Evolutionary conservation across 2,113 vertebrate genomes (phyloP).

Genomic region (Myotis davidii): DNA sequence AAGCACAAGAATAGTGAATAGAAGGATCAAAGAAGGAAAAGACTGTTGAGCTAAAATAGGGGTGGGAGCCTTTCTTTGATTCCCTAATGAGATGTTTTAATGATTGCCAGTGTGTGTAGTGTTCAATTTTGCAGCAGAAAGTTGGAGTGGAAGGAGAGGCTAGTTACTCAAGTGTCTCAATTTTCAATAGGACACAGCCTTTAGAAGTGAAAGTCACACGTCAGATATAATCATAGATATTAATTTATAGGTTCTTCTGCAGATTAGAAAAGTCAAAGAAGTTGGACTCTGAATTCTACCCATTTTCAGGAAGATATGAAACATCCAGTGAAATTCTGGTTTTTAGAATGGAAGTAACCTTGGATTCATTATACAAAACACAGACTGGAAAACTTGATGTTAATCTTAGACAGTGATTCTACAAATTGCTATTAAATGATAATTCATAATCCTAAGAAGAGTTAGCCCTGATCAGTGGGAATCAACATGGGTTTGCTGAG

Average conservation of each 20-base stretch:
- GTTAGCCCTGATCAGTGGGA: background rate
- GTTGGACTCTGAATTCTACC: conserved; percentile 11
- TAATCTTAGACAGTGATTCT: background rate
- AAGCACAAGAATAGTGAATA: conserved; percentile 48
- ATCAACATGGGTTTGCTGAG: background rate
- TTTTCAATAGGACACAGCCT: background rate
- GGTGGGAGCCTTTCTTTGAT: conserved; percentile 27
- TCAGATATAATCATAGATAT: background rate
- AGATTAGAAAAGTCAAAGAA: conserved; percentile 38
- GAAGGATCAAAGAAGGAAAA: conserved; percentile 56
- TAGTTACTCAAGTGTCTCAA: background rate
- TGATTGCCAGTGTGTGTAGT: conserved; percentile 10
- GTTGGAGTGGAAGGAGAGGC: background rate
- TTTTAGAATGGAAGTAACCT: conserved; percentile 25
- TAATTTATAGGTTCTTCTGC: conserved; percentile 25
- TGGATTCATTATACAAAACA: conserved; percentile 7
- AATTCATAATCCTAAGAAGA: background rate
- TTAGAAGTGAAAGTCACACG: conserved; percentile 15
- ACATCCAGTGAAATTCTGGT: background rate
- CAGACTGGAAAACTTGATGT: background rate
- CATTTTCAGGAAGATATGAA: background rate
- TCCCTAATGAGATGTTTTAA: conserved; percentile 41
- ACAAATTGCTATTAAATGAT: background rate
- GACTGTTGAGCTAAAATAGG: background rate
- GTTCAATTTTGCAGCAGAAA: conserved; percentile 19